Percentiles rank a stretch among this genome's conserved stretches.
Evolutionary conservation across 23 tunicate species (phyloP).

Genomic region (Aplidium turbinatum): DNA sequence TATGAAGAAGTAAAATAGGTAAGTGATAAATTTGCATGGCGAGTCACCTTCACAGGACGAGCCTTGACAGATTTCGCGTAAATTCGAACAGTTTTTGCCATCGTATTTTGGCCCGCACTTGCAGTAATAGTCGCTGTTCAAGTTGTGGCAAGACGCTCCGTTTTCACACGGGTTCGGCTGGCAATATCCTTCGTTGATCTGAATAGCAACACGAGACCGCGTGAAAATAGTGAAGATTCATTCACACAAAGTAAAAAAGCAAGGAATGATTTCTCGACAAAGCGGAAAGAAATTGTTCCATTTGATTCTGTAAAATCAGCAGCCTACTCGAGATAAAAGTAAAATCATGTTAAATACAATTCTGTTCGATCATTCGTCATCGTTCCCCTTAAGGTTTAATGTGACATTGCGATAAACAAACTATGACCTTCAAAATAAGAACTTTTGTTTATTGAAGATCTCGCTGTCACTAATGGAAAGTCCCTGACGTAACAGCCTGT

Average conservation of each 20-base stretch:
- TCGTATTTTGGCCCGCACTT: slow-evolving; percentile 78
- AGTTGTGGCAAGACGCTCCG: slow-evolving; percentile 78
- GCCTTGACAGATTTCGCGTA: slow-evolving; percentile 56
- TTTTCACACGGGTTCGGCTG: slow-evolving; percentile 91
- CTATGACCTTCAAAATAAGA: no score
- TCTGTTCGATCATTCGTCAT: no score
- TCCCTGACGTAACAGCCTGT: no score
- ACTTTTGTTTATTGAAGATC: no score
- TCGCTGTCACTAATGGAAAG: no score
- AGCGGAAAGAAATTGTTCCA: neutral
- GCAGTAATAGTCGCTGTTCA: slow-evolving; percentile 87
- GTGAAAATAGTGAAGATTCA: neutral
- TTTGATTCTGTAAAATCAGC: no score
- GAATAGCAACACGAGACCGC: slow-evolving; percentile 1
- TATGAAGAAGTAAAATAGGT: no score
- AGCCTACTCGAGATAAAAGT: no score
- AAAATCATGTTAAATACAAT: no score
- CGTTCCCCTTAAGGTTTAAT: no score
- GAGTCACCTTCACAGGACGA: slow-evolving; percentile 69
- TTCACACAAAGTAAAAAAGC: neutral
- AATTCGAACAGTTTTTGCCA: slow-evolving; percentile 82
- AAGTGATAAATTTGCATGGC: no score
- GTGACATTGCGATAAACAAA: no score
- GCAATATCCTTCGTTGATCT: slow-evolving; percentile 89
- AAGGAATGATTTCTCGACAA: neutral